phyloP scores from a whole-genome alignment of 1,140 invertebrate species.

The Meteorus sp. region DNA sequence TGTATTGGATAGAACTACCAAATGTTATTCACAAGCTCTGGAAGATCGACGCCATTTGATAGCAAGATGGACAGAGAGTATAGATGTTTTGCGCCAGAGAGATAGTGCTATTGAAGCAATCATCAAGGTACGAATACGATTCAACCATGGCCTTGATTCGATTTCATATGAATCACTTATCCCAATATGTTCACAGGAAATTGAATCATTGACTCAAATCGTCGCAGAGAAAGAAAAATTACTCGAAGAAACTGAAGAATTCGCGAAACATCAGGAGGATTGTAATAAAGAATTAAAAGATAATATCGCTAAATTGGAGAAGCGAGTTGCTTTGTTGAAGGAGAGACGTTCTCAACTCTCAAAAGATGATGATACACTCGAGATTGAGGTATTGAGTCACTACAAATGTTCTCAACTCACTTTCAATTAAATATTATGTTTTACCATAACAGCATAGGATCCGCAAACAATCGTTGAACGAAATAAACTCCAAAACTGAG shows the following conservation, averaged over 20 bases:
- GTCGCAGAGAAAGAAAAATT: slow-evolving; percentile 35
- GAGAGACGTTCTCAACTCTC: slow-evolving; percentile 37
- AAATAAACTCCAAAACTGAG: too few species aligned
- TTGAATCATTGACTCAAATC: slow-evolving; percentile 40
- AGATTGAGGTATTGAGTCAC: slow-evolving; percentile 32
- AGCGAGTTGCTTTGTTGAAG: slow-evolving; percentile 29
- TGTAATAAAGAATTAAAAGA: slow-evolving; percentile 46
- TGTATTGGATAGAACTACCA: slow-evolving; percentile 48
- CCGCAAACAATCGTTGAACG: too few species aligned
- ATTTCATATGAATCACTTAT: too few species aligned
- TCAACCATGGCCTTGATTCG: too few species aligned
- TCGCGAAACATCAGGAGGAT: slow-evolving; percentile 39
- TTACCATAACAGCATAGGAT: too few species aligned
- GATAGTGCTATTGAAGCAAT: slow-evolving; percentile 45
- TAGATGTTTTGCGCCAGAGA: slow-evolving; percentile 43
- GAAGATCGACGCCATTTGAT: slow-evolving; percentile 51
- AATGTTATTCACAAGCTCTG: slow-evolving; percentile 47
- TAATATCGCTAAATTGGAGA: slow-evolving; percentile 38
- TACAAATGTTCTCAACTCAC: slow-evolving; percentile 2
- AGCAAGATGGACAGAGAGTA: slow-evolving; percentile 53
- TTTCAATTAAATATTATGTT: background rate
- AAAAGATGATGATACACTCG: slow-evolving; percentile 26
- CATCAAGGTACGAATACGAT: too few species aligned
- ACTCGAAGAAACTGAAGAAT: slow-evolving; percentile 44
- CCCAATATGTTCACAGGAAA: slow-evolving; percentile 39